Conservation (phyloP, 2,888 invertebrate species). For the Brassicogethes aeneus region DNA sequence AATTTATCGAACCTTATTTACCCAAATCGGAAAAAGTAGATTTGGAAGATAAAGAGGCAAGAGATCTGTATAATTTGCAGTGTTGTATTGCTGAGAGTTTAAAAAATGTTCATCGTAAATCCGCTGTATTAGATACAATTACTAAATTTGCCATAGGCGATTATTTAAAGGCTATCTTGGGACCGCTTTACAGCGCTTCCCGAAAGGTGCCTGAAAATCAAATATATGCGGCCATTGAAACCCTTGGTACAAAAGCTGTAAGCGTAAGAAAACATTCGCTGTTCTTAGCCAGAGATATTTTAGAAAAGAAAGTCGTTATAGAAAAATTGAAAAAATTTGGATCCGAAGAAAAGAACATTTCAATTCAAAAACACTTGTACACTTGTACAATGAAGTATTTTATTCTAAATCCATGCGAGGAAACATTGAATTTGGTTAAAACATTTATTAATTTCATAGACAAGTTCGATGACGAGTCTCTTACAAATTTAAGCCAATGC, state of each 20-base stretch:
- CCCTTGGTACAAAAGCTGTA: not conserved
- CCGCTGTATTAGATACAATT: not conserved
- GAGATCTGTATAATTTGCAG: not conserved
- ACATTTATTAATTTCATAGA: not conserved
- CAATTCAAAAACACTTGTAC: not conserved
- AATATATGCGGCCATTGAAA: not conserved
- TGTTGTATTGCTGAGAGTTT: not conserved
- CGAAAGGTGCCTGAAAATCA: not conserved
- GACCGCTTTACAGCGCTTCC: not conserved
- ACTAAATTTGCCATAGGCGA: not conserved
- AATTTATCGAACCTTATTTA: not conserved
- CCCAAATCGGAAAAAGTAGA: constrained; percentile 1
- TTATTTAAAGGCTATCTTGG: not conserved
- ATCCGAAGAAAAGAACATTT: not conserved
- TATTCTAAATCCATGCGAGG: not conserved
- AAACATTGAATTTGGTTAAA: not conserved
- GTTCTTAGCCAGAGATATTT: not conserved
- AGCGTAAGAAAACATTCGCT: not conserved
- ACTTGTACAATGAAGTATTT: not conserved
- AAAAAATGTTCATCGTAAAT: not conserved
- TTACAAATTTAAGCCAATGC: not conserved
- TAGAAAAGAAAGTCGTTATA: not conserved
- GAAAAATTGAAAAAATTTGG: not conserved
- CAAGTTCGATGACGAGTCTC: not conserved
- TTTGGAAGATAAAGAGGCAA: not conserved